A percentile compares a stretch with the other conserved stretches of the same genome.
Evolutionary conservation across 2,113 vertebrate species (phyloP).

Genomic region (Amia ocellicauda): DNA sequence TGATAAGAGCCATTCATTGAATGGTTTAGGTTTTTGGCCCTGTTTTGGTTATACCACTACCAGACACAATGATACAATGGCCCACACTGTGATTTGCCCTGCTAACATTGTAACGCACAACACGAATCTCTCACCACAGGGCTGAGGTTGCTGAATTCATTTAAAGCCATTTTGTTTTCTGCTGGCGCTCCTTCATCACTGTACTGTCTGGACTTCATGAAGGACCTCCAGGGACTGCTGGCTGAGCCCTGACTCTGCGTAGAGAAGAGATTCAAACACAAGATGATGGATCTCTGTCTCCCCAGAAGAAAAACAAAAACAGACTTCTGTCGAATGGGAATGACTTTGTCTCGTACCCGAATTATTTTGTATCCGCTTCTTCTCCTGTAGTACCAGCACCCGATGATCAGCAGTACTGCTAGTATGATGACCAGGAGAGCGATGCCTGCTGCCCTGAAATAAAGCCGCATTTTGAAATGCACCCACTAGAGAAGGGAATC

Average conservation of each 20-base stretch:
- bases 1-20: too few relatives aligned
- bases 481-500: not conserved
- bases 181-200: slow-evolving; percentile 50
- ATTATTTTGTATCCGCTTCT: slow-evolving; percentile 82
- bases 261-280: not conserved
- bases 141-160: slow-evolving; percentile 63
- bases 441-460: slow-evolving; percentile 79
- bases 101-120: not conserved
- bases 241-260: slow-evolving; percentile 38
- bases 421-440: slow-evolving; percentile 78
- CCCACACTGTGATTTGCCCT: not conserved
- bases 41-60: too few relatives aligned
- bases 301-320: not conserved
- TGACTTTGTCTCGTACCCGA: slow-evolving; percentile 58
- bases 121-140: slow-evolving; percentile 63
- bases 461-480: slow-evolving; percentile 25
- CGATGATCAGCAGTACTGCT: slow-evolving; percentile 73
- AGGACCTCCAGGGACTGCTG: slow-evolving; percentile 39
- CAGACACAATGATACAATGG: too few relatives aligned
- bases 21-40: too few relatives aligned
- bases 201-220: slow-evolving; percentile 45
- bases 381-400: slow-evolving; percentile 87
- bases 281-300: not conserved
- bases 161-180: slow-evolving; percentile 71
- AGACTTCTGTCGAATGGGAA: not conserved